Percentiles rank a stretch among this genome's conserved stretches.
Conservation (phyloP, 1,140 invertebrate genomes). For the Sinella curviseta region DNA sequence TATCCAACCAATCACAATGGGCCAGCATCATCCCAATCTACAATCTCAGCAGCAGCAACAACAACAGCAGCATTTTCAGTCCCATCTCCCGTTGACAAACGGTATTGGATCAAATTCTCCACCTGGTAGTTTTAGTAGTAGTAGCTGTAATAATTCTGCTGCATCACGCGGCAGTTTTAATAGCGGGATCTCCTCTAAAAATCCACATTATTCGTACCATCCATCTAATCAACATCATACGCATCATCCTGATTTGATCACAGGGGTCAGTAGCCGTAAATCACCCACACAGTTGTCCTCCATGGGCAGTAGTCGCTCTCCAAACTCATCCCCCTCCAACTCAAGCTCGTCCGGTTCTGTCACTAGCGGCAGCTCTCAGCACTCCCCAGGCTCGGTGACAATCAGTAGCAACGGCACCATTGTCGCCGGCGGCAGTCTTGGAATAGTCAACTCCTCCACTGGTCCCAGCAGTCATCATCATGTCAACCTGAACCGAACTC, state of each 20-base stretch:
- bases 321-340: slow-evolving; percentile 47
- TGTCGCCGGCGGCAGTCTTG: slow-evolving; percentile 43
- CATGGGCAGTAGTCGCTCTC: slow-evolving; percentile 33
- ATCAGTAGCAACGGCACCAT: slow-evolving; percentile 32
- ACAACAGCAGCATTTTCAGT: slow-evolving; percentile 56
- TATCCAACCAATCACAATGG: background rate
- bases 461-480: slow-evolving; percentile 42
- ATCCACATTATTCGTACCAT: slow-evolving; percentile 22
- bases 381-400: slow-evolving; percentile 37
- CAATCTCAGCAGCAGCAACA: slow-evolving; percentile 39
- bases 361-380: slow-evolving; percentile 56
- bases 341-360: slow-evolving; percentile 51
- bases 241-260: slow-evolving; percentile 17
- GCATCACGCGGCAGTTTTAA: slow-evolving; percentile 14
- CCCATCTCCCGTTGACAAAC: slow-evolving; percentile 17
- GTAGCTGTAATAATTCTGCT: background rate
- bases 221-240: background rate
- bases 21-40: slow-evolving; percentile 33
- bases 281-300: slow-evolving; percentile 19
- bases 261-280: slow-evolving; percentile 15
- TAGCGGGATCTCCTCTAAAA: slow-evolving; percentile 24
- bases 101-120: slow-evolving; percentile 25
- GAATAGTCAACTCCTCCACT: slow-evolving; percentile 40
- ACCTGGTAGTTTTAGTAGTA: slow-evolving; percentile 27
- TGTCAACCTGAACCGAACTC: slow-evolving; percentile 58